These are phyloP conservation scores for Dasysyrphus tricinctus DNA, from an alignment of 2,888 invertebrate species.

Conservation along the genomic window DNA sequence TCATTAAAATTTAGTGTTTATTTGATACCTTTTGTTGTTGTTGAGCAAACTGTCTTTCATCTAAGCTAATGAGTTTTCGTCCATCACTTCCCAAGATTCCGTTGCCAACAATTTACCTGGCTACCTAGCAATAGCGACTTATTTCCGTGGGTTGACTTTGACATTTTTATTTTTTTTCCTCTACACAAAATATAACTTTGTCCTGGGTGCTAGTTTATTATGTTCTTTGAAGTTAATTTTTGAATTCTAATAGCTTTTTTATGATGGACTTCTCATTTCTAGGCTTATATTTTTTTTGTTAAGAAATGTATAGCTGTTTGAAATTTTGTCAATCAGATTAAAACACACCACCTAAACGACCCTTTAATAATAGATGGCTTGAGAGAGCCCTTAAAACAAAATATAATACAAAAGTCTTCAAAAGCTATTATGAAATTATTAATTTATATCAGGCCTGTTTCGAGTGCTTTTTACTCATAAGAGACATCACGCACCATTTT, in stretches of 20 bases:
- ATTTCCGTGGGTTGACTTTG: slow-evolving; percentile 58
- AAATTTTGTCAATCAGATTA: slow-evolving; percentile 60
- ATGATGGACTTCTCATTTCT: slow-evolving; percentile 23
- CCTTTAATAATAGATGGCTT: slow-evolving; percentile 66
- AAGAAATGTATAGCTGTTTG: slow-evolving; percentile 26
- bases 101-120: slow-evolving; percentile 63
- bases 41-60: slow-evolving; percentile 63
- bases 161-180: slow-evolving; percentile 3
- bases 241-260: slow-evolving; percentile 61
- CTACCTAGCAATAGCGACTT: slow-evolving; percentile 72
- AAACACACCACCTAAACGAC: slow-evolving; percentile 33
- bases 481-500: slow-evolving; percentile 67
- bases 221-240: slow-evolving; percentile 74
- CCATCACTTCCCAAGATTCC: slow-evolving; percentile 14
- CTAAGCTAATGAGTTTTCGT: slow-evolving; percentile 68
- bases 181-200: slow-evolving; percentile 55
- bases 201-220: slow-evolving; percentile 63
- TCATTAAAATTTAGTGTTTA: slow-evolving; percentile 65
- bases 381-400: slow-evolving; percentile 26
- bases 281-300: slow-evolving; percentile 29
- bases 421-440: slow-evolving; percentile 73
- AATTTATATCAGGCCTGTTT: slow-evolving; percentile 63
- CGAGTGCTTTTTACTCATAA: slow-evolving; percentile 34
- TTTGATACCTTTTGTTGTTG: slow-evolving; percentile 51
- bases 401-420: slow-evolving; percentile 21